Percentiles rank a stretch among this genome's conserved stretches.
Conservation (phyloP, 1,140 invertebrate species). For the Cotesia chilonis region DNA sequence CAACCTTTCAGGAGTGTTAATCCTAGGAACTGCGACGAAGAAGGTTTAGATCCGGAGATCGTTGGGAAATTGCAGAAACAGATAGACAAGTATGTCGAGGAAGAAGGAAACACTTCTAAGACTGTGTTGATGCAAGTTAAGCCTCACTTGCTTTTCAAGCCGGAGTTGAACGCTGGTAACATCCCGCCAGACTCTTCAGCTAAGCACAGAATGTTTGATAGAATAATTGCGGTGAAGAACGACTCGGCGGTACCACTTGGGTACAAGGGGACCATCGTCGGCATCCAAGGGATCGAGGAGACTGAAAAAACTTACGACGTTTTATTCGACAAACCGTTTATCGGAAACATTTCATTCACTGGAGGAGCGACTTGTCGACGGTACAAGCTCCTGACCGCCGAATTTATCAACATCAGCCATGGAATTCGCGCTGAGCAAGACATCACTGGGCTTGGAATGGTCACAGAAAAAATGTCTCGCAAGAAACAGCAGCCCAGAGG, state of each 20-base stretch:
- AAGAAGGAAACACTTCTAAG: conserved; percentile 53
- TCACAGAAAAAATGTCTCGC: conserved; percentile 28
- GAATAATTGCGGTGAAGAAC: conserved; percentile 80
- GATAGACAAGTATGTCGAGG: conserved; percentile 63
- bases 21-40: conserved; percentile 72
- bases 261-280: conserved; percentile 82
- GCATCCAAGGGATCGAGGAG: conserved; percentile 69
- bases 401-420: conserved; percentile 72
- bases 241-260: conserved; percentile 83
- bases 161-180: conserved; percentile 52
- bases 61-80: conserved; percentile 71
- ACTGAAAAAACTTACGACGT: conserved; percentile 73
- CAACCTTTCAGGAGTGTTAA: conserved; percentile 71
- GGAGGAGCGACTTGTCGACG: conserved; percentile 63
- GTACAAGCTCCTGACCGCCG: conserved; percentile 66
- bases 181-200: conserved; percentile 73
- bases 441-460: conserved; percentile 13
- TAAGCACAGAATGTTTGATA: conserved; percentile 78
- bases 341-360: conserved; percentile 61
- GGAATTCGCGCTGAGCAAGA: conserved; percentile 63
- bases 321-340: conserved; percentile 80
- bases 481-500: conserved; percentile 19
- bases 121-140: conserved; percentile 79
- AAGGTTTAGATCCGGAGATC: conserved; percentile 75
- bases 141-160: conserved; percentile 74